Percentiles rank a stretch among this genome's conserved stretches.
These are phyloP conservation scores for Crocodylus rhombifer DNA, from an alignment of 2,797 vertebrate species.

Conservation along the genomic window DNA sequence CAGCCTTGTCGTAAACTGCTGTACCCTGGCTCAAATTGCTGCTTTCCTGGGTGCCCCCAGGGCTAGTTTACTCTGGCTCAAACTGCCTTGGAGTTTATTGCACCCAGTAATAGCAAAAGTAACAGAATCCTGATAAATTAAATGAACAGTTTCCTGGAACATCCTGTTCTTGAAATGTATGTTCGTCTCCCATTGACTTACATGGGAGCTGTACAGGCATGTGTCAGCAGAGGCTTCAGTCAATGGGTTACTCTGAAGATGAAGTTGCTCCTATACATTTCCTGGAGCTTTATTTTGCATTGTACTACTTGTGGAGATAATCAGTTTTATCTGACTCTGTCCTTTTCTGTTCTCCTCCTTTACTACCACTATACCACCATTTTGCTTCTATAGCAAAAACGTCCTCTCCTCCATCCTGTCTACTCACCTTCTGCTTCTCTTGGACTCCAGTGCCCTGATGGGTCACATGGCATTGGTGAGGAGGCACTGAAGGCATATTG, in stretches of 20 bases:
- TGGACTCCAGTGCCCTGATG: conserved; percentile 98
- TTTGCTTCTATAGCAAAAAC: background rate
- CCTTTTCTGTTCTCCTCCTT: background rate
- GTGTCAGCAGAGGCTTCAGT: background rate
- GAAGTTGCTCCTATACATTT: background rate
- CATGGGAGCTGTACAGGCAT: background rate
- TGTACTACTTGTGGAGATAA: background rate
- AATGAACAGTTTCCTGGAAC: conserved; percentile 44
- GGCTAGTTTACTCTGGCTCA: background rate
- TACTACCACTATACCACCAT: background rate
- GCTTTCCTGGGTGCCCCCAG: background rate
- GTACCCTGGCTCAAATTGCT: background rate
- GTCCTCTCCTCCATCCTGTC: background rate
- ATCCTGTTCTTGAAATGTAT: conserved; percentile 34
- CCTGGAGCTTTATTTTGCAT: conserved; percentile 41
- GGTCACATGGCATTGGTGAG: conserved; percentile 93
- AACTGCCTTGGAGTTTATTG: background rate
- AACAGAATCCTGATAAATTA: conserved; percentile 39
- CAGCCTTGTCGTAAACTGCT: background rate
- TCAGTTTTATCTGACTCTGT: background rate
- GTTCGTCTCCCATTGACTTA: conserved; percentile 37
- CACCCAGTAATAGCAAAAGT: background rate
- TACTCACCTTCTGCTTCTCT: conserved; percentile 95
- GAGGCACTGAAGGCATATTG: conserved; percentile 96
- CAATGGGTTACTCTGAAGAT: background rate